phyloP scores from a whole-genome alignment of 1,140 invertebrate genomes.

The Eulimnadia texana region DNA sequence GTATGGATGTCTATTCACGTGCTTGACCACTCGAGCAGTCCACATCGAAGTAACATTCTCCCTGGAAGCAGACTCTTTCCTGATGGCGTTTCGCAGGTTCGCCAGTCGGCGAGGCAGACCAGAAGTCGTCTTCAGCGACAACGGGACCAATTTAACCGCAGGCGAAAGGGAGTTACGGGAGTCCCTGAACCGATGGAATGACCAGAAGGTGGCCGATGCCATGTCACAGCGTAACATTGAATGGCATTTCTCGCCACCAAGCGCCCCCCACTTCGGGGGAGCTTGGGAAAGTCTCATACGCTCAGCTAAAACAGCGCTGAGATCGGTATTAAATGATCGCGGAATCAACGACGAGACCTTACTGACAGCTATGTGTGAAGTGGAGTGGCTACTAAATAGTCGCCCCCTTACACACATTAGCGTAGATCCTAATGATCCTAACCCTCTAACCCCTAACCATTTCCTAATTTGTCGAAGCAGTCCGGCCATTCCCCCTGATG shows the following conservation, averaged over 20 bases:
- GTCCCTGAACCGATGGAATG: conserved; percentile 10
- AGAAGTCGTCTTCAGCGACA: conserved; percentile 18
- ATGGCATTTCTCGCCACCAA: conserved; percentile 30
- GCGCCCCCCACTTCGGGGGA: conserved; percentile 27
- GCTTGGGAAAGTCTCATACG: conserved; percentile 26
- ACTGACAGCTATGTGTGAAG: conserved; percentile 9
- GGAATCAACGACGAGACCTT: conserved; percentile 19
- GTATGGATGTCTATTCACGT: conserved; percentile 17
- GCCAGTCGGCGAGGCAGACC: neutral
- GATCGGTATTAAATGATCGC: conserved; percentile 22
- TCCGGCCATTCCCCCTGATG: neutral
- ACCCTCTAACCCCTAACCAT: conserved; percentile 15
- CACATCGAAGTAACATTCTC: neutral
- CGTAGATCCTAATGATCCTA: conserved; percentile 10
- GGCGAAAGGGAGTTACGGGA: conserved; percentile 21
- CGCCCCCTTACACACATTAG: conserved; percentile 7
- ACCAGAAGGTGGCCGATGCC: neutral
- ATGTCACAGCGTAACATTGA: conserved; percentile 19
- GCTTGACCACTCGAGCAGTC: neutral
- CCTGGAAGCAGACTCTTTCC: conserved; percentile 1
- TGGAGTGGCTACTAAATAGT: conserved; percentile 9
- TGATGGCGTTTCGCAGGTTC: neutral
- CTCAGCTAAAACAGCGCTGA: conserved; percentile 24
- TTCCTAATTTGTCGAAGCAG: neutral
- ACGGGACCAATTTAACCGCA: conserved; percentile 22